Conservation (phyloP, 2,797 vertebrate species). For the Cynodonichthys magdalenae region DNA sequence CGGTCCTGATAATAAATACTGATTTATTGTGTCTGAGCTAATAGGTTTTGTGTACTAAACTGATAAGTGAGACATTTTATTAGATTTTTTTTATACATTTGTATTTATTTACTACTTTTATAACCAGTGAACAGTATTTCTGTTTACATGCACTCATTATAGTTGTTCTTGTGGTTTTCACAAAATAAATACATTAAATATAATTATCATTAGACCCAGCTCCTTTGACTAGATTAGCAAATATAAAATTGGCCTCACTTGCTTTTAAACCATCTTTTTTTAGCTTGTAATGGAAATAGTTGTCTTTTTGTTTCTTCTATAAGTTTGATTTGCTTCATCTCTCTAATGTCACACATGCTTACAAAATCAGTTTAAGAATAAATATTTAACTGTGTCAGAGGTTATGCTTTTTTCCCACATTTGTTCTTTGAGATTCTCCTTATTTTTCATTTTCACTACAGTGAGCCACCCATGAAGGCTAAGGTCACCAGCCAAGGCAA, state of each 20-base stretch:
- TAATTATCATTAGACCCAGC: slow-evolving; percentile 52
- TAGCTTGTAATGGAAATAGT: neutral
- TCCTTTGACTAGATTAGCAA: slow-evolving; percentile 16
- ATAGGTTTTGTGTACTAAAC: slow-evolving; percentile 67
- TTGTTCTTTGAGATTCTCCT: slow-evolving; percentile 25
- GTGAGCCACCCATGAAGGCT: slow-evolving; percentile 93
- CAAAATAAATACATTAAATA: slow-evolving; percentile 42
- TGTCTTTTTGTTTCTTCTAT: neutral
- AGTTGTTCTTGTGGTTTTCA: slow-evolving; percentile 41
- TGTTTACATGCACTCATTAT: slow-evolving; percentile 56
- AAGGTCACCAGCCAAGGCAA: slow-evolving; percentile 92
- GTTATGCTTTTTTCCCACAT: slow-evolving; percentile 83
- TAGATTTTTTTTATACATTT: slow-evolving; percentile 55
- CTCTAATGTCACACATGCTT: slow-evolving; percentile 69
- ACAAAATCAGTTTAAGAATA: slow-evolving; percentile 81
- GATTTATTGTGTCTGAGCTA: slow-evolving; percentile 75
- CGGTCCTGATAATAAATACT: slow-evolving; percentile 55
- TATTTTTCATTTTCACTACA: slow-evolving; percentile 42
- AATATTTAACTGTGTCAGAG: slow-evolving; percentile 88
- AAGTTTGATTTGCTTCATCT: slow-evolving; percentile 19
- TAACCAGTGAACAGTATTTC: slow-evolving; percentile 71
- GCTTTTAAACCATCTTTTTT: neutral
- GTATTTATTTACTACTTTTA: slow-evolving; percentile 46
- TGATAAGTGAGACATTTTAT: slow-evolving; percentile 75
- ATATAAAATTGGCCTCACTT: neutral